These are phyloP conservation scores for Bhutanitis thaidina DNA, from an alignment of 2,888 invertebrate species.

Conservation along the genomic window DNA sequence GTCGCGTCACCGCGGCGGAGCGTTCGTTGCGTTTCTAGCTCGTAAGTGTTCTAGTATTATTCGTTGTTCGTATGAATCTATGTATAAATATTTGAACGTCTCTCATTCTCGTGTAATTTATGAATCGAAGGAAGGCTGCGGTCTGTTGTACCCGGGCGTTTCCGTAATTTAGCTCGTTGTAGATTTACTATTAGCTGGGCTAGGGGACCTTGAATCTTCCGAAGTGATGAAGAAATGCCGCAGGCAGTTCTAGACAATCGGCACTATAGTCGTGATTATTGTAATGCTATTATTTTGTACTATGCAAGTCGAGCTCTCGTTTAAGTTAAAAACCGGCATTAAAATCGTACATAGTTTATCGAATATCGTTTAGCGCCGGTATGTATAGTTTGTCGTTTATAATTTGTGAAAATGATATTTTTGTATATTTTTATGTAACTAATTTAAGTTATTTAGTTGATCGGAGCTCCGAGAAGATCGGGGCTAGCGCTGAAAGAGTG, in stretches of 20 bases:
- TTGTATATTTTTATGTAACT: slow-evolving; percentile 78
- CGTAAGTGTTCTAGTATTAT: slow-evolving; percentile 79
- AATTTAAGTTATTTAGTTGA: slow-evolving; percentile 73
- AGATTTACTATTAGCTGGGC: slow-evolving; percentile 79
- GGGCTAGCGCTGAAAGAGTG: slow-evolving; percentile 51
- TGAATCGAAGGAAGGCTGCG: slow-evolving; percentile 69
- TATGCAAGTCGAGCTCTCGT: slow-evolving; percentile 76
- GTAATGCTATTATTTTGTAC: slow-evolving; percentile 68
- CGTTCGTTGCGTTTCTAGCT: slow-evolving; percentile 63
- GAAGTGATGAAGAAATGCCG: slow-evolving; percentile 65
- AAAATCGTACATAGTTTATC: slow-evolving; percentile 73
- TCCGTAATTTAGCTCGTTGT: slow-evolving; percentile 75
- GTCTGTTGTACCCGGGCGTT: slow-evolving; percentile 54
- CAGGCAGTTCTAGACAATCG: slow-evolving; percentile 79
- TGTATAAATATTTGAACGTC: slow-evolving; percentile 79
- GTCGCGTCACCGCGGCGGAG: slow-evolving; percentile 64
- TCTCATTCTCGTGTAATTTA: slow-evolving; percentile 78
- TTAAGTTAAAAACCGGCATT: slow-evolving; percentile 75
- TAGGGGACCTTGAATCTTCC: slow-evolving; percentile 79
- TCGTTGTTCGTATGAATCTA: slow-evolving; percentile 79
- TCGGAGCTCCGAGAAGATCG: slow-evolving; percentile 49
- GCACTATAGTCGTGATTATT: slow-evolving; percentile 77
- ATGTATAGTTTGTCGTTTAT: slow-evolving; percentile 75
- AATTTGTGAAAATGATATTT: slow-evolving; percentile 79
- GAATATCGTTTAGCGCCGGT: slow-evolving; percentile 74